Evolutionary conservation across 2,797 vertebrate genomes (phyloP).

Genomic region (Tauraco hartlaubi): DNA sequence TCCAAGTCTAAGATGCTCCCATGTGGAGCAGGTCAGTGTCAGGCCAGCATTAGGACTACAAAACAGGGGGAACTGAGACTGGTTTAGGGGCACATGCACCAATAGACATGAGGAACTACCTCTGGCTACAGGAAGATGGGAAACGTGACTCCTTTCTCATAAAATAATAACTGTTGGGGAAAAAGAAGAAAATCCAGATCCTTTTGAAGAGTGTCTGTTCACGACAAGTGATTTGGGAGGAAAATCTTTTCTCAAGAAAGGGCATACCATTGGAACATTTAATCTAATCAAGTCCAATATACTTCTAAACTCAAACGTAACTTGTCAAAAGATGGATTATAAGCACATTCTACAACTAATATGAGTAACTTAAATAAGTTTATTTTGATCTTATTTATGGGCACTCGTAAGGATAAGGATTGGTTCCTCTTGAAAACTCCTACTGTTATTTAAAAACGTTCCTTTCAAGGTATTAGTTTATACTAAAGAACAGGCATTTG

Average conservation of each 20-base stretch:
- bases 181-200: background rate
- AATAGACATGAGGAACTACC: fast-evolving
- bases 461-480: background rate
- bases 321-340: background rate
- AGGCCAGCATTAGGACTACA: background rate
- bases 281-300: background rate
- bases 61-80: background rate
- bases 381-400: background rate
- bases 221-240: background rate
- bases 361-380: background rate
- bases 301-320: background rate
- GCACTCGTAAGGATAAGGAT: background rate
- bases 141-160: background rate
- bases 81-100: background rate
- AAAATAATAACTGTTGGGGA: background rate
- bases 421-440: background rate
- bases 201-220: background rate
- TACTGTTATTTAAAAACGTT: background rate
- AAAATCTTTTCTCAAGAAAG: background rate
- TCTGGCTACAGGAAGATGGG: background rate
- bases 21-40: fast-evolving
- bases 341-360: background rate
- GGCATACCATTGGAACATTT: background rate
- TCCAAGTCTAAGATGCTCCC: background rate
- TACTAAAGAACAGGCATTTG: background rate